Evolutionary conservation across 2,888 invertebrate species (phyloP).

Genomic region (Oeneis ivallda): DNA sequence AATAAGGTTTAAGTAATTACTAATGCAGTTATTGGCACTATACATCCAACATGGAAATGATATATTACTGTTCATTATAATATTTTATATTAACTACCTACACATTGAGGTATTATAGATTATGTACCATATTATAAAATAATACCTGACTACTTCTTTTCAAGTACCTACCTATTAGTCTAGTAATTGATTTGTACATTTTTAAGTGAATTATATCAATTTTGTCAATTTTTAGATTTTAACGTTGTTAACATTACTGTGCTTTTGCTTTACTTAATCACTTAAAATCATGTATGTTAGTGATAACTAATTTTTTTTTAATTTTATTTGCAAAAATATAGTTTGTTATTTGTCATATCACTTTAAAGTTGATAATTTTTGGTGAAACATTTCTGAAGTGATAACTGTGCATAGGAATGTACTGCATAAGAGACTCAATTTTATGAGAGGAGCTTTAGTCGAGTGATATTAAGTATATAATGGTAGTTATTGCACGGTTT

Average conservation of each 20-base stretch:
- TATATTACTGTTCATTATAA: slow-evolving; percentile 40
- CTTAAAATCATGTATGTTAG: slow-evolving; percentile 35
- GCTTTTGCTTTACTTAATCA: slow-evolving; percentile 54
- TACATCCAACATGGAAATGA: slow-evolving; percentile 53
- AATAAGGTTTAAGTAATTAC: slow-evolving; percentile 78
- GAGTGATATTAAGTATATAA: slow-evolving; percentile 66
- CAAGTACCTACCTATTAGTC: slow-evolving; percentile 49
- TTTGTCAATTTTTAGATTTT: slow-evolving; percentile 80
- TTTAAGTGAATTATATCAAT: slow-evolving; percentile 80
- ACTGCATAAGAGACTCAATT: slow-evolving; percentile 54
- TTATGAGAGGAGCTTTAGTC: slow-evolving; percentile 64
- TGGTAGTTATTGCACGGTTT: slow-evolving; percentile 71
- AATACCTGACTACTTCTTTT: slow-evolving; percentile 49
- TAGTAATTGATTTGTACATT: slow-evolving; percentile 57
- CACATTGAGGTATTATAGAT: slow-evolving; percentile 42
- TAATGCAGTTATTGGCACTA: slow-evolving; percentile 82
- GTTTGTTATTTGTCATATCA: slow-evolving; percentile 27
- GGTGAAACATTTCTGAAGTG: slow-evolving; percentile 55
- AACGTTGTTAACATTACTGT: slow-evolving; percentile 63
- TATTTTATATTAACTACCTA: slow-evolving; percentile 41
- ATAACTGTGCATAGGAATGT: slow-evolving; percentile 70
- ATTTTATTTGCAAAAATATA: slow-evolving; percentile 36
- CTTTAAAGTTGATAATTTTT: slow-evolving; percentile 30
- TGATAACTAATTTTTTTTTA: slow-evolving; percentile 32
- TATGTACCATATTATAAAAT: slow-evolving; percentile 42